Percentiles rank a stretch among this genome's conserved stretches.
Conservation (phyloP, 2,797 vertebrate species). For the Kryptolebias ocellatus region DNA sequence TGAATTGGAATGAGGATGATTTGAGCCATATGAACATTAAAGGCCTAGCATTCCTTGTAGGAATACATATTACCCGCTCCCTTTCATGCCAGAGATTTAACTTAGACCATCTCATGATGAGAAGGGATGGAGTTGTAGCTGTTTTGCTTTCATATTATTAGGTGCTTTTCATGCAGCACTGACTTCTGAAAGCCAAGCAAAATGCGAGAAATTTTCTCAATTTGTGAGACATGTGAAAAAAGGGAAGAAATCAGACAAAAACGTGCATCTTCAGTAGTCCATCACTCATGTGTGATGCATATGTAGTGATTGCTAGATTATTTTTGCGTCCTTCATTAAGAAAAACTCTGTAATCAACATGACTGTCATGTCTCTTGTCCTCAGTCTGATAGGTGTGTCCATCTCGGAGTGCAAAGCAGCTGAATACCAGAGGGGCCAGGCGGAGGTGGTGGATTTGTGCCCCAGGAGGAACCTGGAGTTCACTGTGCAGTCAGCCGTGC, state of each 20-base stretch:
- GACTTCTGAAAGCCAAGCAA: no score
- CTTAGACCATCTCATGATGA: no score
- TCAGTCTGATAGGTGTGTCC: conserved; percentile 4
- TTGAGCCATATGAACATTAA: not conserved
- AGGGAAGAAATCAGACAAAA: conserved; percentile 3
- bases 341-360: conserved; percentile 10
- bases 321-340: not conserved
- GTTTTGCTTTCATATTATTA: no score
- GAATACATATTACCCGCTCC: no score
- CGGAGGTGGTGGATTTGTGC: conserved; percentile 34
- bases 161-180: no score
- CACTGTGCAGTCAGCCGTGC: conserved; percentile 67
- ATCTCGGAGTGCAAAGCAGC: conserved; percentile 12
- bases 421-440: conserved; percentile 14
- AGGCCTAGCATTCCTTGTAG: no score
- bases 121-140: no score
- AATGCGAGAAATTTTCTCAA: no score
- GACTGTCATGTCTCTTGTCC: not conserved
- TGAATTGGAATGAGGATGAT: not conserved
- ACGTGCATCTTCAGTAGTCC: not conserved
- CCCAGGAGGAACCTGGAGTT: conserved; percentile 50
- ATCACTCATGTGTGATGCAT: conserved; percentile 19
- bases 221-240: no score
- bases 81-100: no score
- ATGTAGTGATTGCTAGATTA: not conserved